Evolutionary conservation across 2,888 invertebrate genomes (phyloP), one percentile per base, ranked within the genome.

Genomic region (Sthenelais limicola): DNA sequence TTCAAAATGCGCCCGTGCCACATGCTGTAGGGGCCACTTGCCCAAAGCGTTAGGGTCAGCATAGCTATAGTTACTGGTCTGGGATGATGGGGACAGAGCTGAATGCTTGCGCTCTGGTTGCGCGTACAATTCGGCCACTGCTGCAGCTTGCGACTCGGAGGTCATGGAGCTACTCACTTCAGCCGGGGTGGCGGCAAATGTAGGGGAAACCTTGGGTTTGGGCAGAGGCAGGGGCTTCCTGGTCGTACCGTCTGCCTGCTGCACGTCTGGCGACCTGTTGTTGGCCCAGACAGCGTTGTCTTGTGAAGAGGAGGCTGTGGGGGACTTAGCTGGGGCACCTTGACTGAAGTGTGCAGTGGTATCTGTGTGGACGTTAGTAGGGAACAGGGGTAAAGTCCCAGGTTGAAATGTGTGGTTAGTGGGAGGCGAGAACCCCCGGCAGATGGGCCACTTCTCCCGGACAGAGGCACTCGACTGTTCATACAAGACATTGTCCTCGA

Each of bases 1-100:
- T 5, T 4, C 35, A 12, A 21, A 38, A 35, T 38, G 38, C 15
- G 21, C 48, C 12, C 67, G 47, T 18, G 67, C 67, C 48, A 67
- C 28, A 12, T 47, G 48, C 48, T 67, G 67, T 18, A 67, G 28
- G 9, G 47, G 30, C 67, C 67, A 67, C 67, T 48, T 47, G 28
- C 67, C 67, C 26, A 67, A 48, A 1, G 67, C 47, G 21, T 47
- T 49, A 32, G 67, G 67, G 48, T 67, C 49, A n/a, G 67, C 67
- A 26, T 67, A 67, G 9, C 28, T 7, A 26, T 67, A 67, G 28
- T 21, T 28, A 7, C 26, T 26, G 32, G 56, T 21, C 3, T 18
- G 15, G 3, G 56, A n/a, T 30, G 26, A 9, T 30, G 54, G 5
- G 15, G 62, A 62, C 2, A 26, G 12, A 15, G 62, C 43, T 24